A percentile compares a stretch with the other conserved stretches of the same genome.
These are phyloP conservation scores for Brachionus paranguensis DNA, from an alignment of 1,140 invertebrate species.

Conservation along the genomic window DNA sequence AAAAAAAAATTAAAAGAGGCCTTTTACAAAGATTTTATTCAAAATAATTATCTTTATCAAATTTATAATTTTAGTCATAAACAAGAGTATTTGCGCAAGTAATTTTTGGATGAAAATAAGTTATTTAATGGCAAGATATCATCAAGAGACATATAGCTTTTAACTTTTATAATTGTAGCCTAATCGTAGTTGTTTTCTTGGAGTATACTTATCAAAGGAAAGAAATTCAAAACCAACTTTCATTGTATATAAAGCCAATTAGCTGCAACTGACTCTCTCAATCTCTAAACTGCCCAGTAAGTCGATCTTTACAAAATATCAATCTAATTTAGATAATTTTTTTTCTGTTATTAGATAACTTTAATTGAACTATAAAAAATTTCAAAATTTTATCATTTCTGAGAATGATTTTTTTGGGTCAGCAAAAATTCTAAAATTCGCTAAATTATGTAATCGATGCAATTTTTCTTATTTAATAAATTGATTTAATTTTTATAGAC, in stretches of 20 bases:
- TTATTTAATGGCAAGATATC: background rate
- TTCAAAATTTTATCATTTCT: background rate
- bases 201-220: background rate
- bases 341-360: background rate
- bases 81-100: background rate
- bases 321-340: background rate
- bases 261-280: background rate
- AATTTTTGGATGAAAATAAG: background rate
- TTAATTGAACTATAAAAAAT: background rate
- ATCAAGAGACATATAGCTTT: background rate
- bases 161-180: background rate
- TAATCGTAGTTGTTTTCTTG: background rate
- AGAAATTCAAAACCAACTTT: background rate
- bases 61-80: background rate
- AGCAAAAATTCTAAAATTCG: background rate
- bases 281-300: background rate
- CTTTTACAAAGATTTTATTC: background rate
- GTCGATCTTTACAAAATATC: background rate
- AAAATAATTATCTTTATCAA: background rate
- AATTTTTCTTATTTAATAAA: background rate
- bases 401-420: background rate
- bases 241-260: background rate
- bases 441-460: background rate
- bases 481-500: background rate
- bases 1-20: background rate